Conservation (phyloP, 2,888 invertebrate species). For the Hedychridium roseum region DNA sequence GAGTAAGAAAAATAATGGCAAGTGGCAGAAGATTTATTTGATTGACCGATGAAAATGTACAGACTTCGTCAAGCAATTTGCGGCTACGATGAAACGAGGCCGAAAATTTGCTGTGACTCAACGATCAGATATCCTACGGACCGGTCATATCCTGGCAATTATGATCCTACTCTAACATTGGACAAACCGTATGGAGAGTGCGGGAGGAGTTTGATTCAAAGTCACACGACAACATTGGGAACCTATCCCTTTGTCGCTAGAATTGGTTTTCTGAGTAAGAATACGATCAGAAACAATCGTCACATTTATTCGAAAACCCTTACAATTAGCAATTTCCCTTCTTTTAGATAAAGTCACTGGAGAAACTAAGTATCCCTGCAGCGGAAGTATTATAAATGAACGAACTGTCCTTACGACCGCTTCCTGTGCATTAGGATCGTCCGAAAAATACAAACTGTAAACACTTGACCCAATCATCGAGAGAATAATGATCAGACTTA, state of each 20-base stretch:
- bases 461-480: not conserved
- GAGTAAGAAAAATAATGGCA: conserved; percentile 7
- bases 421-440: conserved; percentile 81
- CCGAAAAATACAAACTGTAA: conserved; percentile 79
- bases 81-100: conserved; percentile 40
- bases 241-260: conserved; percentile 80
- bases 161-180: conserved; percentile 16
- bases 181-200: conserved; percentile 35
- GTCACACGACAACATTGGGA: conserved; percentile 65
- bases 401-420: conserved; percentile 77
- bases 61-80: conserved; percentile 52
- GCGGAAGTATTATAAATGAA: conserved; percentile 74
- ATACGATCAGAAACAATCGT: too few relatives aligned
- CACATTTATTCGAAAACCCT: too few relatives aligned
- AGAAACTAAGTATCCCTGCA: conserved; percentile 78
- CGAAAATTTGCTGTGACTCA: conserved; percentile 51
- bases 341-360: conserved; percentile 73
- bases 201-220: conserved; percentile 46
- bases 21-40: not conserved
- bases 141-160: conserved; percentile 7
- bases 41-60: not conserved
- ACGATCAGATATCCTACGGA: too few relatives aligned
- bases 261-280: conserved; percentile 78
- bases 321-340: conserved; percentile 9
- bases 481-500: not conserved